Conservation (phyloP, 2,888 invertebrate genomes). For the Rhagophthalmus giganteus region DNA sequence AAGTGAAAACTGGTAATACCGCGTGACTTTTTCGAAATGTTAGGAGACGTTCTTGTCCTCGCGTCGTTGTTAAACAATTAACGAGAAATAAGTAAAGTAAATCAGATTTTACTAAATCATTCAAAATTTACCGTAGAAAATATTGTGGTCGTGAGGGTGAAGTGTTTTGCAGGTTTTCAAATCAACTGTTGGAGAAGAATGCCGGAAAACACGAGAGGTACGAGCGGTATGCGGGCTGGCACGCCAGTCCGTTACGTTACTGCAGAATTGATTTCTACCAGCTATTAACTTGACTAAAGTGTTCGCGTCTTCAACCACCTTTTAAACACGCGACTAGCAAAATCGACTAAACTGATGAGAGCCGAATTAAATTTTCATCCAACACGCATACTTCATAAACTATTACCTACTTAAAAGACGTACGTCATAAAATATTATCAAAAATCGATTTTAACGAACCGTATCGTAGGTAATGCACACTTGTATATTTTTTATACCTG, state of each 20-base stretch:
- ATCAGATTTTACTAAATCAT: neutral
- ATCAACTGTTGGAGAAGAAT: conserved; percentile 31
- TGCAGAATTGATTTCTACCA: conserved; percentile 51
- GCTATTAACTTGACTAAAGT: conserved; percentile 50
- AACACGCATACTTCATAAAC: conserved; percentile 37
- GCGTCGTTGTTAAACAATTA: too few species aligned
- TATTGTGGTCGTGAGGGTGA: conserved; percentile 15
- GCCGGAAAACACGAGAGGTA: conserved; percentile 31
- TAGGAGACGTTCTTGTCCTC: too few species aligned
- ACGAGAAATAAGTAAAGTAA: neutral
- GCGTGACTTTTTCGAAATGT: too few species aligned
- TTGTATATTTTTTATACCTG: neutral
- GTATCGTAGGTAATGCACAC: too few species aligned
- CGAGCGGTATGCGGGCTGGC: conserved; percentile 42
- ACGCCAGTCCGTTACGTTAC: conserved; percentile 45
- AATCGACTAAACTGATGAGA: conserved; percentile 37
- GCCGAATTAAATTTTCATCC: conserved; percentile 40
- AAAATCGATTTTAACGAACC: conserved; percentile 21
- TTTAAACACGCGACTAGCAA: conserved; percentile 43
- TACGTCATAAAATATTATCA: conserved; percentile 18
- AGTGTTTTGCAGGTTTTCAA: conserved; percentile 27
- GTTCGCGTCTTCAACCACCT: conserved; percentile 47
- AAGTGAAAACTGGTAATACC: too few species aligned
- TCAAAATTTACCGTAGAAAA: conserved; percentile 15
- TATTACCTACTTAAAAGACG: conserved; percentile 12